phyloP scores from a whole-genome alignment of 2,888 invertebrate genomes.

The Stegophylla sp. region DNA sequence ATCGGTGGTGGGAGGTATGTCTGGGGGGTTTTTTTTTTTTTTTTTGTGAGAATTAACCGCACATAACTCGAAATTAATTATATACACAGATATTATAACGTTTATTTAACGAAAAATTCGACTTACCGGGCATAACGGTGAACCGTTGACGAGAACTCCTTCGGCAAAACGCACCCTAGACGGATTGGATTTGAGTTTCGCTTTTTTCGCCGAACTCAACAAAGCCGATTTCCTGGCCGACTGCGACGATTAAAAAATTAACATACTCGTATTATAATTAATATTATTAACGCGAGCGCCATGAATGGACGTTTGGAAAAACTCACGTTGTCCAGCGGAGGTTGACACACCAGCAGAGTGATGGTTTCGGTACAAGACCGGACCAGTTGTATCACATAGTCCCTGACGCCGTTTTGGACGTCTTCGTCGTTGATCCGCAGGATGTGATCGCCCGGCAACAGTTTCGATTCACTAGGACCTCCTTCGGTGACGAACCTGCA shows the following conservation, averaged over 20 bases:
- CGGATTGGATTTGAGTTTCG: slow-evolving; percentile 79
- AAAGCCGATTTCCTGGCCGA: slow-evolving; percentile 79
- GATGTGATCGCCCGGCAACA: slow-evolving; percentile 90
- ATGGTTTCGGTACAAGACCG: slow-evolving; percentile 81
- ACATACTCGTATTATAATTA: neutral
- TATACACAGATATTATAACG: too few relatives aligned
- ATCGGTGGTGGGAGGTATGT: too few relatives aligned
- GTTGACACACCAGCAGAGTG: slow-evolving; percentile 82
- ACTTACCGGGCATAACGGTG: slow-evolving; percentile 69
- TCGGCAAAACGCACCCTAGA: slow-evolving; percentile 88
- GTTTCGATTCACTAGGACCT: slow-evolving; percentile 88
- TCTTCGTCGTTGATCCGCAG: slow-evolving; percentile 89
- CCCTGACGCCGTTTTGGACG: slow-evolving; percentile 82
- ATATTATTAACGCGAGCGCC: neutral
- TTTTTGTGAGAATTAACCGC: too few relatives aligned
- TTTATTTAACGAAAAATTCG: neutral
- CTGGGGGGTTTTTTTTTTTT: too few relatives aligned
- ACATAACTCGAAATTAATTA: too few relatives aligned
- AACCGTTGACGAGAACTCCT: slow-evolving; percentile 84
- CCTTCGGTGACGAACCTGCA: slow-evolving; percentile 80
- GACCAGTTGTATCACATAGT: slow-evolving; percentile 87
- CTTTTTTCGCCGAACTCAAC: slow-evolving; percentile 85
- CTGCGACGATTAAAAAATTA: slow-evolving; percentile 63
- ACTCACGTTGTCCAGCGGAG: slow-evolving; percentile 73
- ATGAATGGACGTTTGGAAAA: neutral